Evolutionary conservation across 2,113 vertebrate genomes (phyloP).

Genomic region (Pelodiscus sinensis): DNA sequence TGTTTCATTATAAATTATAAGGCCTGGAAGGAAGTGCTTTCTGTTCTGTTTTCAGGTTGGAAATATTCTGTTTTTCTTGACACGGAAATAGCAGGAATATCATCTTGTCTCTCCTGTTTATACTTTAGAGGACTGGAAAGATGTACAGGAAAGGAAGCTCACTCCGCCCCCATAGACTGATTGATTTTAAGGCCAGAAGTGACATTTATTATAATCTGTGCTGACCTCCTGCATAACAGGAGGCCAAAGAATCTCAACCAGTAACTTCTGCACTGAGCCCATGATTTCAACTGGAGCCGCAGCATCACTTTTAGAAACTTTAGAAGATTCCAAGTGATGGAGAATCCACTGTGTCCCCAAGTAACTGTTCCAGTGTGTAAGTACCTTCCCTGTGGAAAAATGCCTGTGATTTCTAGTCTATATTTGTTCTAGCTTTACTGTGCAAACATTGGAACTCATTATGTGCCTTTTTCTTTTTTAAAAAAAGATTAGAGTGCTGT

Average conservation of each 20-base stretch:
- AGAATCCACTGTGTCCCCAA: not conserved
- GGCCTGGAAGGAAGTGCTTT: accelerated
- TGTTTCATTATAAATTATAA: not conserved
- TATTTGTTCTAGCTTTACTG: not conserved
- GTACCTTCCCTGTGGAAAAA: not conserved
- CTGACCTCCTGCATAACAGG: not conserved
- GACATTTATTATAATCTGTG: accelerated
- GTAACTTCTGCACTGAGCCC: not conserved
- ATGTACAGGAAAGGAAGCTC: not conserved
- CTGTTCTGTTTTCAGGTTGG: not conserved
- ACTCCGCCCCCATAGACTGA: not conserved
- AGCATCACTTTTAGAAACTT: not conserved
- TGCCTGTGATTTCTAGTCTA: accelerated
- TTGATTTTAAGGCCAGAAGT: not conserved
- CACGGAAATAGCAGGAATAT: accelerated
- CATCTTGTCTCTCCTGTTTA: not conserved
- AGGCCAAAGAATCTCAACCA: not conserved
- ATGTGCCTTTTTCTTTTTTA: not conserved
- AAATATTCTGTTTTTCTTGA: not conserved
- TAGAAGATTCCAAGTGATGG: not conserved
- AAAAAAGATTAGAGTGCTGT: slow-evolving; percentile 64
- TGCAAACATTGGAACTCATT: not conserved
- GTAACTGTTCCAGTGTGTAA: not conserved
- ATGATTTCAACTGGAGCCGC: not conserved
- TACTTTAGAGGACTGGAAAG: not conserved